Evolutionary conservation across 2,888 invertebrate genomes (phyloP).

Genomic region (Diabrotica balteata): DNA sequence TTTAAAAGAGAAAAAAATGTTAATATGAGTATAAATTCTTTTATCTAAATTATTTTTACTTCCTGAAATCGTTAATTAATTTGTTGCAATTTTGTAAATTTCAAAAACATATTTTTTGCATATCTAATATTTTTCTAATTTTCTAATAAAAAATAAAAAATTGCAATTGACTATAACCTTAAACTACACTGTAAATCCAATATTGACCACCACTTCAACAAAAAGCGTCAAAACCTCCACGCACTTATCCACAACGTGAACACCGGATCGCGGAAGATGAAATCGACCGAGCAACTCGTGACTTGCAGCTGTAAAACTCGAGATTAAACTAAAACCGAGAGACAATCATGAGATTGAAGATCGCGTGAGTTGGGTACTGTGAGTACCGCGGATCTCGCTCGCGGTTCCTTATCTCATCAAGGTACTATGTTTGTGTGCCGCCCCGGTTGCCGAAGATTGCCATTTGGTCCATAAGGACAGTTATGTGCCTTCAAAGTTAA

Average conservation of each 20-base stretch:
- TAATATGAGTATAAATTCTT: too few relatives aligned
- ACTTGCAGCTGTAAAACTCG: slow-evolving; percentile 20
- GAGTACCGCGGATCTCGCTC: slow-evolving; percentile 29
- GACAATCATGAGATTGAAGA: slow-evolving; percentile 14
- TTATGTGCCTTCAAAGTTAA: too few relatives aligned
- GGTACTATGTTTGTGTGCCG: slow-evolving; percentile 31
- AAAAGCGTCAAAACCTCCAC: neutral
- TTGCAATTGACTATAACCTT: slow-evolving; percentile 2
- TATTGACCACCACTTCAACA: neutral
- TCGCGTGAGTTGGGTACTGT: slow-evolving; percentile 18
- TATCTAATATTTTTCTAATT: too few relatives aligned
- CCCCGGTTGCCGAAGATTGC: slow-evolving; percentile 16
- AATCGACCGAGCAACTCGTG: slow-evolving; percentile 4
- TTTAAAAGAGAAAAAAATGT: too few relatives aligned
- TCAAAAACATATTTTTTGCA: too few relatives aligned
- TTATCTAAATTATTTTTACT: too few relatives aligned
- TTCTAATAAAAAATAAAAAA: neutral
- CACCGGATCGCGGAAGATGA: neutral
- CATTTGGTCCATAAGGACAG: slow-evolving; percentile 23
- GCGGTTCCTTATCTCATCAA: slow-evolving; percentile 39
- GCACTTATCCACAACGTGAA: neutral
- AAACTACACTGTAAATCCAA: neutral
- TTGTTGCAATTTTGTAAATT: too few relatives aligned
- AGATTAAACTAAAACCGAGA: slow-evolving; percentile 21
- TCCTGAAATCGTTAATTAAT: too few relatives aligned